A percentile compares a stretch with the other conserved stretches of the same genome.
phyloP scores from a whole-genome alignment of 2,888 invertebrate genomes.

The Acrobasis suavella region DNA sequence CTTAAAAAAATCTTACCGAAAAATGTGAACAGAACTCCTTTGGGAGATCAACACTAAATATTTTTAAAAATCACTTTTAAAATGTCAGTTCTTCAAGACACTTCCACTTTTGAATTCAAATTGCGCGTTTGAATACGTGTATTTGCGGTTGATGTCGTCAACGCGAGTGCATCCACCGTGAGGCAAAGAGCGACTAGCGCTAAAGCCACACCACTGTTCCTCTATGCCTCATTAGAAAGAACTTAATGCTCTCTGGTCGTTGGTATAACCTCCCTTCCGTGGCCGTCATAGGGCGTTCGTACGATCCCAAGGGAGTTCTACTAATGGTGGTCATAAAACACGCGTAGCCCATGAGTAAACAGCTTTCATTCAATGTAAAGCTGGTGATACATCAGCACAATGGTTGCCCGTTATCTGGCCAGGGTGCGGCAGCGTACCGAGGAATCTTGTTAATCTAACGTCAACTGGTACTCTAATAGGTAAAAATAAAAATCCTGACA shows the following conservation, averaged over 20 bases:
- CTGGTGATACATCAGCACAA: slow-evolving; percentile 29
- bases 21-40: slow-evolving; percentile 35
- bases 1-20: slow-evolving; percentile 48
- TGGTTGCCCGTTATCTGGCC: slow-evolving; percentile 15
- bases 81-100: slow-evolving; percentile 31
- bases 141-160: slow-evolving; percentile 43
- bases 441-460: neutral
- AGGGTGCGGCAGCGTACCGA: neutral
- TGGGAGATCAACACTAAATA: slow-evolving; percentile 32
- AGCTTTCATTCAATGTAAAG: slow-evolving; percentile 56
- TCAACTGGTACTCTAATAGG: neutral
- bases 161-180: slow-evolving; percentile 59
- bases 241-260: slow-evolving; percentile 42
- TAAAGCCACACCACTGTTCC: slow-evolving; percentile 48
- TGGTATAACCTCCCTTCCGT: slow-evolving; percentile 43
- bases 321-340: slow-evolving; percentile 42
- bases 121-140: slow-evolving; percentile 42
- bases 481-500: neutral
- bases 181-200: slow-evolving; percentile 64
- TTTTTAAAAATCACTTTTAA: slow-evolving; percentile 24
- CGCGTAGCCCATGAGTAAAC: slow-evolving; percentile 53
- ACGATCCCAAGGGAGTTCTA: slow-evolving; percentile 43
- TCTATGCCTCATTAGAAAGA: slow-evolving; percentile 66
- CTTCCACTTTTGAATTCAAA: slow-evolving; percentile 36
- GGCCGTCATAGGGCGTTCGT: slow-evolving; percentile 32